Base-by-base conservation (phyloP, 2,797 vertebrate species). In the Enteromius afrohamiltoni region DNA sequence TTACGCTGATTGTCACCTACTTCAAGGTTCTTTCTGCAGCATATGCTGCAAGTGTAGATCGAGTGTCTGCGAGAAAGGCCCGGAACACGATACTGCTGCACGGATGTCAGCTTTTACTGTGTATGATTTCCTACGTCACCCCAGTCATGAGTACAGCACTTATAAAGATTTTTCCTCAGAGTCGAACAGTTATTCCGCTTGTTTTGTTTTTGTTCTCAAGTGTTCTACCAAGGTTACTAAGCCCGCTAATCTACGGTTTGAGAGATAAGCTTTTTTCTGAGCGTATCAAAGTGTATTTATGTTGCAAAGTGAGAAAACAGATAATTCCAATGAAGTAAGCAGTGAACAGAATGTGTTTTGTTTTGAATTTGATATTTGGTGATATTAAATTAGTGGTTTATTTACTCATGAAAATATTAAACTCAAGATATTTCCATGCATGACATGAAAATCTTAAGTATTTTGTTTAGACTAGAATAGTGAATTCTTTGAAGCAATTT, bases 41-140 rank as follows among this genome's bases (percentile, higher is more conserved):
- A 1, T 87, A 49, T 37, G 64, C 68, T 1, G 87, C 58, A 9
- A 76, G 73, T 2, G 53, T 82, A 0, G 74, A 88, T 37, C 73
- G 29, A 47, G 53, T 47, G 62, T 91, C 86, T 0, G 85, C 89
- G 51, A 87, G 49, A 85, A 93, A 90, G 0, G 89, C 91, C 53
- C 83, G 75, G 0, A 90, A 92, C 85, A 93, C 92, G 51, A 91
- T 93, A 77, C 83, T 92, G 69, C 86, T 93, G 31, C 91, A 93
- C 19, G 91, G 89, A 1, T 60, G 88, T 45, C 92, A 93, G 86
- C 89, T 93, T 2, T 16, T 92, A 45, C 47, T 93, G 74, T 92
- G 88, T 78, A 86, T 91, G 89, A 0, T 91, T 40, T 51, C 89
- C 0, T 93, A 77, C 47, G 2, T 87, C 10, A 7, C 40, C 5